These are phyloP conservation scores for Hesperia comma DNA, from an alignment of 2,888 invertebrate genomes.

Conservation along the genomic window DNA sequence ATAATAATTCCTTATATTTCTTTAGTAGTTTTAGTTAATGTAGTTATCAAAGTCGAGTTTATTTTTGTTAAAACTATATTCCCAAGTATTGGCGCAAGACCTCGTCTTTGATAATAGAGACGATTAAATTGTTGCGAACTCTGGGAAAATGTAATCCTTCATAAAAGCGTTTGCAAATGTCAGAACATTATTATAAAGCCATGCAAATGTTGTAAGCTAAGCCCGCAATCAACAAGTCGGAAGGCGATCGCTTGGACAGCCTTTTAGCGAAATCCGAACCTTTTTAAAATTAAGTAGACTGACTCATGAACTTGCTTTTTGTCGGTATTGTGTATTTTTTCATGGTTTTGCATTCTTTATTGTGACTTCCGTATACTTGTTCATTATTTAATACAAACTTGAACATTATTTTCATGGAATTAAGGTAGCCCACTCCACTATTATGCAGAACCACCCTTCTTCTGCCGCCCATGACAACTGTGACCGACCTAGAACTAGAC, in stretches of 20 bases:
- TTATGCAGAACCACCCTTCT: too few species aligned
- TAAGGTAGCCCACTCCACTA: too few species aligned
- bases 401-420: too few species aligned
- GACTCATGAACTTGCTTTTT: not conserved
- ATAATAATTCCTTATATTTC: too few species aligned
- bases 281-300: constrained; percentile 5
- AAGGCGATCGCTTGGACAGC: constrained; percentile 53
- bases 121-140: not conserved
- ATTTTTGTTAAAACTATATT: too few species aligned
- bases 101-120: not conserved
- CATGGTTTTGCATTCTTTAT: too few species aligned
- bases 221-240: constrained; percentile 38
- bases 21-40: too few species aligned
- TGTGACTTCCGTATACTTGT: not conserved
- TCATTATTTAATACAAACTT: not conserved
- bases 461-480: too few species aligned
- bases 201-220: constrained; percentile 29
- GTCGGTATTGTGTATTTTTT: too few species aligned
- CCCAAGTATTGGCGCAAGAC: too few species aligned
- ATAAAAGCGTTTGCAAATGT: constrained; percentile 10
- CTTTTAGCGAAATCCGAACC: constrained; percentile 53
- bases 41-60: too few species aligned
- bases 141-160: not conserved
- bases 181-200: constrained; percentile 4
- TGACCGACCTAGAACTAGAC: too few species aligned